These are phyloP conservation scores for Phalacrocorax aristotelis DNA, from an alignment of 2,113 vertebrate species.

Conservation along the genomic window DNA sequence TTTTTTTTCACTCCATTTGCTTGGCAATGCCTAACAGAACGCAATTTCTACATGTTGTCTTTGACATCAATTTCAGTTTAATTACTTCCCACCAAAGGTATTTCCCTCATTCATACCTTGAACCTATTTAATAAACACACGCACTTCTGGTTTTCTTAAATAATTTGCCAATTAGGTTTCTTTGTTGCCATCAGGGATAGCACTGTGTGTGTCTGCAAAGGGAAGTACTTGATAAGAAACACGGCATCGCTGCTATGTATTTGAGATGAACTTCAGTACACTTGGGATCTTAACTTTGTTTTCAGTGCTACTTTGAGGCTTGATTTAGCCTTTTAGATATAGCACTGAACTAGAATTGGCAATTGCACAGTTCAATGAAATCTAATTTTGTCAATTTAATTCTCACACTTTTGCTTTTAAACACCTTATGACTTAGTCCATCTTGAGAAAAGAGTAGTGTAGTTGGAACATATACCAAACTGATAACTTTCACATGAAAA, in stretches of 20 bases:
- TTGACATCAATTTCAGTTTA: constrained; percentile 19
- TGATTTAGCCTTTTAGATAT: not conserved
- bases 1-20: not conserved
- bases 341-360: not conserved
- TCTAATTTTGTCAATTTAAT: not conserved
- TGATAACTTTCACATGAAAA: not conserved
- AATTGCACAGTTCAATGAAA: not conserved
- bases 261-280: not conserved
- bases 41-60: not conserved
- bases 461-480: not conserved
- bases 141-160: not conserved
- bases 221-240: not conserved
- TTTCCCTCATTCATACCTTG: not conserved
- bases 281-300: not conserved
- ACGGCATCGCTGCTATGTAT: not conserved
- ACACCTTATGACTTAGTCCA: not conserved
- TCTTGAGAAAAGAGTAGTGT: not conserved
- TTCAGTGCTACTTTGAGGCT: not conserved
- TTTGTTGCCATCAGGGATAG: not conserved
- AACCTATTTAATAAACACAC: not conserved
- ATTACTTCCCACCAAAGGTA: not conserved
- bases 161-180: not conserved
- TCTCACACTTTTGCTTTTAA: not conserved
- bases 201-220: not conserved
- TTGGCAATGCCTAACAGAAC: not conserved